Conservation (phyloP, 2,888 invertebrate genomes). For the Bellardia bayeri region DNA sequence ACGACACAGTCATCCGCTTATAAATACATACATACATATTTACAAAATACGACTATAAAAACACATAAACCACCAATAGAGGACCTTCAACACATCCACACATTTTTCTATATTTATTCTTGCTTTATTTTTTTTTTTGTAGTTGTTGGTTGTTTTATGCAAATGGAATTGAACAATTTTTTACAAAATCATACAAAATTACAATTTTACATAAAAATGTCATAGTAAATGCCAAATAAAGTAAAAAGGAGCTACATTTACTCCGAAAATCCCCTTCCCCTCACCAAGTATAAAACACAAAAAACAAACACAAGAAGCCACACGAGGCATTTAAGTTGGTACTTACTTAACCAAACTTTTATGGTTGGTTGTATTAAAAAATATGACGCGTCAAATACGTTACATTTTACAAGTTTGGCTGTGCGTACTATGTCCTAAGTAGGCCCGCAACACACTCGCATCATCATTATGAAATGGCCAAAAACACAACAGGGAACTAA, state of each 20-base stretch:
- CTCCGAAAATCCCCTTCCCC: not conserved
- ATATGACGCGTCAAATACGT: slow-evolving; percentile 59
- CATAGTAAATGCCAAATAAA: slow-evolving; percentile 63
- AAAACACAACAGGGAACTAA: slow-evolving; percentile 12
- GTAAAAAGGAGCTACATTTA: slow-evolving; percentile 39
- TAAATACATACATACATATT: slow-evolving; percentile 23
- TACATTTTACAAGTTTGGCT: not conserved
- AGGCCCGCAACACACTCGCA: not conserved
- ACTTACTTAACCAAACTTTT: slow-evolving; percentile 62
- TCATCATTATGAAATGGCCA: slow-evolving; percentile 20
- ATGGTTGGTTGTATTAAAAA: slow-evolving; percentile 55
- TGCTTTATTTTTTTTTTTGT: not conserved
- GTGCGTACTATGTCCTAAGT: not conserved
- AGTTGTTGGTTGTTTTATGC: slow-evolving; percentile 40
- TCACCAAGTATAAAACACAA: not conserved
- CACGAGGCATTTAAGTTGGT: slow-evolving; percentile 64
- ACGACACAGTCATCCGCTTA: slow-evolving; percentile 38
- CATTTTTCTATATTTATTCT: slow-evolving; percentile 4
- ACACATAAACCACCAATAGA: slow-evolving; percentile 44
- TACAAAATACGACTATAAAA: slow-evolving; percentile 7
- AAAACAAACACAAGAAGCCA: slow-evolving; percentile 44
- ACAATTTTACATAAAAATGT: slow-evolving; percentile 68
- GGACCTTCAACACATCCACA: slow-evolving; percentile 48
- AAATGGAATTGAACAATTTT: slow-evolving; percentile 41
- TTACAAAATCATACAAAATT: slow-evolving; percentile 53